These are phyloP conservation scores for Chlorocebus sabaeus DNA, from an alignment of 2,113 vertebrate species.

Conservation along the genomic window DNA sequence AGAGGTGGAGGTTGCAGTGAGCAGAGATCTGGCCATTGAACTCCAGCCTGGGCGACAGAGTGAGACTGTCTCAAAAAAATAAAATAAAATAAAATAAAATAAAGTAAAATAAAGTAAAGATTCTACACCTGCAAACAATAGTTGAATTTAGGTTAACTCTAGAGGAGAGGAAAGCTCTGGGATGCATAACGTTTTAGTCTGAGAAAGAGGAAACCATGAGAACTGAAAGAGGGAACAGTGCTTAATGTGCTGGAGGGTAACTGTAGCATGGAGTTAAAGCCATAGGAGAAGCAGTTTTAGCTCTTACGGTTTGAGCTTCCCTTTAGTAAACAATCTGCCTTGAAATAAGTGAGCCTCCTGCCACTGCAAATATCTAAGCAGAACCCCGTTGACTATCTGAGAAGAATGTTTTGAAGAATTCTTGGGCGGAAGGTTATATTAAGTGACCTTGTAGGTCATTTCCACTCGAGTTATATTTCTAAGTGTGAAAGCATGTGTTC, in stretches of 20 bases:
- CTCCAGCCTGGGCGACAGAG: too few relatives aligned
- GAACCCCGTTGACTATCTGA: neutral
- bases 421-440: neutral
- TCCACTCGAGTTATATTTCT: neutral
- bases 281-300: neutral
- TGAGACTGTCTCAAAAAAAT: too few relatives aligned
- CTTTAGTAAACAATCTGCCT: neutral
- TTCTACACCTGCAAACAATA: neutral
- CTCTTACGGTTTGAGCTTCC: neutral
- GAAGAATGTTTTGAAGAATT: neutral
- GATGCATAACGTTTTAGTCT: neutral
- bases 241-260: neutral
- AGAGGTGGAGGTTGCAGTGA: too few relatives aligned
- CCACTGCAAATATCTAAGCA: neutral
- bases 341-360: neutral
- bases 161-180: neutral
- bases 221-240: neutral
- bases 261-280: neutral
- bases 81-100: too few relatives aligned
- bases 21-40: too few relatives aligned
- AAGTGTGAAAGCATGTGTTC: neutral
- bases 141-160: neutral
- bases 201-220: neutral
- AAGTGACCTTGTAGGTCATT: neutral
- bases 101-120: neutral